Evolutionary conservation across 2,888 invertebrate species (phyloP), one percentile per base, ranked within the genome.

Genomic region (Onchidella celtica): DNA sequence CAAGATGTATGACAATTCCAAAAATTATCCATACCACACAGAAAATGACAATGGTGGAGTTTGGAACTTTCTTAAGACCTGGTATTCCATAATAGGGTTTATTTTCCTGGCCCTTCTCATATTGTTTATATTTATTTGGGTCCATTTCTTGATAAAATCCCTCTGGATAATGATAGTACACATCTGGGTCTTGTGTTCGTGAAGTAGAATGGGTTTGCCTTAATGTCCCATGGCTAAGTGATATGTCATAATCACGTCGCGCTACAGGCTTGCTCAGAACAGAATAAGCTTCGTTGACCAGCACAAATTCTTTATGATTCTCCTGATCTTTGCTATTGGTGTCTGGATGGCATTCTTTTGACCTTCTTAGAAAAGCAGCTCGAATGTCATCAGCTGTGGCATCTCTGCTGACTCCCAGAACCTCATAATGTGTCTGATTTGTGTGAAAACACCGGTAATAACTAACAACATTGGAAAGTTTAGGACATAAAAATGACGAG

Each of bases 331-430:
- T 95, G 73, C 87, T 87, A 81, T 93, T 92, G 3, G 94, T 95
- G 92, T 97, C 97, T 27, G 97, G 97, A 93, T 97, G 97, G 88
- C 95, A 95, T 97, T 97, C 94, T 94, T 97, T 97, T 11, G 97
- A 97, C 88, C 96, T 94, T 89, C 94, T 94, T 38, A 97, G 95
- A 90, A 96, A 97, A 21, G 97, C 96, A 85, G 95, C 94, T 87
- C 95, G 95, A 76, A 97, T 96, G 85, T 97, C 96, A 92, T 95
- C 95, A 32, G 95, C 93, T 0, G 95, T 94, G 90, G 96, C 96
- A 90, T 95, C 94, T 87, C 90, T 94, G 34, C 94, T 92, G 40
- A 97, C 88, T 82, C 96, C 95, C 61, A 97, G 94, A 36, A 95
- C 94, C 83, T 97, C 96, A 93, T 97, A 97, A 92, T 96, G 95